These are phyloP conservation scores for Patella ulyssiponensis DNA, from an alignment of 2,888 invertebrate genomes.

Conservation along the genomic window DNA sequence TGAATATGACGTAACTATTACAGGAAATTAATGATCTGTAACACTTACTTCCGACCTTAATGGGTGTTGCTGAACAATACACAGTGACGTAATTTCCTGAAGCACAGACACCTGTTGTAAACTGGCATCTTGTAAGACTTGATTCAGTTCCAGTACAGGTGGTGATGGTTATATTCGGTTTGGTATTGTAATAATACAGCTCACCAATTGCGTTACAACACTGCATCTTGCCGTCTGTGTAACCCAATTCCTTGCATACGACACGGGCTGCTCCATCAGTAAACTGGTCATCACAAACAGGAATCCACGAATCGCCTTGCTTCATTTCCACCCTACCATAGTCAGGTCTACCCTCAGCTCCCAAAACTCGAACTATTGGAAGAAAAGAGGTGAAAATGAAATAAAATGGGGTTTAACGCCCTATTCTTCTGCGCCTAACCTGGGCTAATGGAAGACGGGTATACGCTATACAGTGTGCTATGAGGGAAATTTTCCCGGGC, in stretches of 20 bases:
- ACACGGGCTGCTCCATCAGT: slow-evolving; percentile 45
- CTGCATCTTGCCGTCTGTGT: slow-evolving; percentile 44
- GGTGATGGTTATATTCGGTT: slow-evolving; percentile 41
- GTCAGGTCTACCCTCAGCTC: slow-evolving; percentile 41
- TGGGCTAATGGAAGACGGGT: no score
- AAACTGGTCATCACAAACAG: slow-evolving; percentile 56
- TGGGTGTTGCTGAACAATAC: slow-evolving; percentile 42
- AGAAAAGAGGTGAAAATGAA: no score
- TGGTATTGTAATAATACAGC: slow-evolving; percentile 4
- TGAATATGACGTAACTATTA: no score
- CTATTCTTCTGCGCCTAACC: no score
- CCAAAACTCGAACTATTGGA: slow-evolving; percentile 49
- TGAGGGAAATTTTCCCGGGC: no score
- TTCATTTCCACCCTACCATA: slow-evolving; percentile 58
- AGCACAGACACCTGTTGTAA: slow-evolving; percentile 31
- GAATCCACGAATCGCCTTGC: slow-evolving; percentile 48
- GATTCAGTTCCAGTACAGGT: slow-evolving; percentile 47
- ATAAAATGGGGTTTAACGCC: no score
- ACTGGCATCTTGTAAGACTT: slow-evolving; percentile 44
- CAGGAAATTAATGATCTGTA: no score
- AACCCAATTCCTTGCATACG: slow-evolving; percentile 53
- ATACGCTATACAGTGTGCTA: no score
- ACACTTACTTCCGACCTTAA: no score
- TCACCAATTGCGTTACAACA: slow-evolving; percentile 53
- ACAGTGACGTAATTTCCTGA: slow-evolving; percentile 45